These are phyloP conservation scores for Otocyon megalotis DNA, from an alignment of 2,113 vertebrate species.

Conservation along the genomic window DNA sequence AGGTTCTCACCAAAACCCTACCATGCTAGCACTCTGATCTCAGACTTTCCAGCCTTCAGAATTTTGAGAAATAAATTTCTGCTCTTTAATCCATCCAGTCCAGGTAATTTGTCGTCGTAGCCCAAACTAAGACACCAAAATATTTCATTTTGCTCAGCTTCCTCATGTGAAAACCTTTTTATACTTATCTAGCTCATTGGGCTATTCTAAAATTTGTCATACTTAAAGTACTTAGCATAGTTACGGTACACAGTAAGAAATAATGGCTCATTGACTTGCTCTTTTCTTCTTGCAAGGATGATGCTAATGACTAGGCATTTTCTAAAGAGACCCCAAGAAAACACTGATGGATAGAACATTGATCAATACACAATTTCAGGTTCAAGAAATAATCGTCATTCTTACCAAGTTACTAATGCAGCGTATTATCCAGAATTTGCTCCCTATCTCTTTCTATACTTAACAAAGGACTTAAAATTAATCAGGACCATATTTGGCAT, in stretches of 20 bases:
- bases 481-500: neutral
- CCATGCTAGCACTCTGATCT: neutral
- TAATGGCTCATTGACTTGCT: neutral
- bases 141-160: constrained; percentile 7
- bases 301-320: neutral
- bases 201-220: neutral
- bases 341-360: neutral
- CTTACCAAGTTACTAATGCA: neutral
- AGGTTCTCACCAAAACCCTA: neutral
- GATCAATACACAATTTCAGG: neutral
- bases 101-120: neutral
- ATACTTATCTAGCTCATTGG: neutral
- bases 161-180: neutral
- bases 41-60: neutral
- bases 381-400: neutral
- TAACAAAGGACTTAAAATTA: neutral
- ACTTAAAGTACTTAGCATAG: neutral
- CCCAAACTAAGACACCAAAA: neutral
- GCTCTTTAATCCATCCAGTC: neutral
- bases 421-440: neutral
- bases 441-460: neutral
- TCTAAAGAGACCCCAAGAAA: neutral
- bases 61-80: neutral
- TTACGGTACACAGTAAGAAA: neutral
- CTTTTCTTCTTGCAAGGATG: neutral